phyloP scores from a whole-genome alignment of 2,888 invertebrate species.

The Salticus scenicus region DNA sequence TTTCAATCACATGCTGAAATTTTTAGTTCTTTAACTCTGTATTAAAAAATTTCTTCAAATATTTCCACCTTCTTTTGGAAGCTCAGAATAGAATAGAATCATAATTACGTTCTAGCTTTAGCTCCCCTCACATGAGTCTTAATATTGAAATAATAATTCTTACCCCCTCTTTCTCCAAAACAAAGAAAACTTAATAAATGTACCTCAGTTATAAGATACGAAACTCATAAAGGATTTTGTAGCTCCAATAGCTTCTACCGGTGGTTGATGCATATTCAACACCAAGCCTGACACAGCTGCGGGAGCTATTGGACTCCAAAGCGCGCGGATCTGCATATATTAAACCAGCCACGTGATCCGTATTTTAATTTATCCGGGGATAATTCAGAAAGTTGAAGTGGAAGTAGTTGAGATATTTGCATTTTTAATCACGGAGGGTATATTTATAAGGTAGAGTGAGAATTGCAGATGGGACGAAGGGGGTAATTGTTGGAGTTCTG shows the following conservation, averaged over 20 bases:
- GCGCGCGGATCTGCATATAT: constrained; percentile 54
- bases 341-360: constrained; percentile 19
- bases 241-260: neutral
- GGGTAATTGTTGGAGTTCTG: neutral
- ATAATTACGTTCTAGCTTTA: neutral
- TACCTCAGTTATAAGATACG: constrained; percentile 14
- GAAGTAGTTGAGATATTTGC: constrained; percentile 37
- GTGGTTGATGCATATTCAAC: constrained; percentile 64
- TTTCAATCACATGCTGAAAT: too few species aligned
- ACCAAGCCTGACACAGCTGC: constrained; percentile 46
- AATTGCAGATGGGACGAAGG: neutral
- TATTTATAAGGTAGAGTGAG: constrained; percentile 7
- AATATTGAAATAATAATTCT: neutral
- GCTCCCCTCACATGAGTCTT: neutral
- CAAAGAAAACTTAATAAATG: constrained; percentile 17
- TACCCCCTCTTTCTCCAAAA: neutral
- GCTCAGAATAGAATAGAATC: neutral
- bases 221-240: constrained; percentile 1
- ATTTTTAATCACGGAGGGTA: constrained; percentile 53
- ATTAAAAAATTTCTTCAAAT: too few species aligned
- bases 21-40: too few species aligned
- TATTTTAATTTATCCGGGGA: constrained; percentile 57
- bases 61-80: too few species aligned
- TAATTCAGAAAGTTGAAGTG: neutral
- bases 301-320: constrained; percentile 58